Conservation (phyloP, 2,888 invertebrate genomes). For the Rhabditoides inermis region DNA sequence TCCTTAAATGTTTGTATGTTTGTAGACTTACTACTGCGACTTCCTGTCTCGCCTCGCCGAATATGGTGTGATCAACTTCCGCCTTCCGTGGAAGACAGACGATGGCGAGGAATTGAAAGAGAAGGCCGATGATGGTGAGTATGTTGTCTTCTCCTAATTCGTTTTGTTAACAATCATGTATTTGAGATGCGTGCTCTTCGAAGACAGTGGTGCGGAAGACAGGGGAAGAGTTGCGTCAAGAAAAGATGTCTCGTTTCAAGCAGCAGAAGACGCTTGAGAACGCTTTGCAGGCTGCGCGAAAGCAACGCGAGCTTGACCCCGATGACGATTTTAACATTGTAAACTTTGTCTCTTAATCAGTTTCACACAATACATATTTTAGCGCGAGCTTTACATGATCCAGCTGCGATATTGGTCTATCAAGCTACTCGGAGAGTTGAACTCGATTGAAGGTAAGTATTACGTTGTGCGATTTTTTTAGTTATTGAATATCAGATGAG, state of each 20-base stretch:
- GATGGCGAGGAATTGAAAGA: slow-evolving; percentile 11
- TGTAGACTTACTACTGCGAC: slow-evolving; percentile 32
- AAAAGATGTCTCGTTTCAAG: slow-evolving; percentile 13
- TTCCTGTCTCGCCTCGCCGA: slow-evolving; percentile 28
- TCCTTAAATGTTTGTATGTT: not conserved
- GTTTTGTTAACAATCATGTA: not conserved
- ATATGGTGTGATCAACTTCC: slow-evolving; percentile 23
- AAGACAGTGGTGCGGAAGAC: not conserved
- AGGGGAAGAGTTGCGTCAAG: slow-evolving; percentile 11
- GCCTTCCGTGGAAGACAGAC: slow-evolving; percentile 28
- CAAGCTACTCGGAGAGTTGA: slow-evolving; percentile 29
- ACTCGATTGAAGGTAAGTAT: slow-evolving; percentile 30
- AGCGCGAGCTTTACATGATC: slow-evolving; percentile 31
- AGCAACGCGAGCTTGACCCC: slow-evolving; percentile 11
- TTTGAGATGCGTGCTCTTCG: not conserved
- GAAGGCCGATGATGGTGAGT: not conserved
- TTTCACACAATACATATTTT: slow-evolving; percentile 3
- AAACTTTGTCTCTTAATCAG: not conserved
- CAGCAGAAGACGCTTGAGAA: slow-evolving; percentile 16
- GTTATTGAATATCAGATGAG: slow-evolving; percentile 15
- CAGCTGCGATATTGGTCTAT: slow-evolving; percentile 33
- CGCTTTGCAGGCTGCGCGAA: slow-evolving; percentile 2
- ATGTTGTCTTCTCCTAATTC: not conserved
- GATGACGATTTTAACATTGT: slow-evolving; percentile 17
- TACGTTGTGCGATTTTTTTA: not conserved